phyloP scores from a whole-genome alignment of 2,888 invertebrate species.

The Mesorhabditis sp. region DNA sequence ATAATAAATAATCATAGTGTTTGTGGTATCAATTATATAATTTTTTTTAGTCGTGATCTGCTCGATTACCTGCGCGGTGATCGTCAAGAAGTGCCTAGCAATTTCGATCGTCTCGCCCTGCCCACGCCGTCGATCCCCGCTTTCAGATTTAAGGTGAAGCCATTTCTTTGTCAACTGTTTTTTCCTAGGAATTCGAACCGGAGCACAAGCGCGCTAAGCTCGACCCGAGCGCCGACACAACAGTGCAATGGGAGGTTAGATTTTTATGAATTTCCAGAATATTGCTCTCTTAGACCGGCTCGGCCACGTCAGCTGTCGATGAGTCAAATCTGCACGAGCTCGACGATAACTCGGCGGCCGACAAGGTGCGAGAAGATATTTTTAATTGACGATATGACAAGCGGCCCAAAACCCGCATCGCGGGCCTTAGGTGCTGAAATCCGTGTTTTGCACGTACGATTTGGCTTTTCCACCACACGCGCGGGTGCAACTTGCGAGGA shows the following conservation, averaged over 20 bases:
- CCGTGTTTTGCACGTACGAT: too few relatives aligned
- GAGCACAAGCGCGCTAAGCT: slow-evolving; percentile 27
- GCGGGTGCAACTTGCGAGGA: too few relatives aligned
- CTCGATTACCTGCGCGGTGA: slow-evolving; percentile 40
- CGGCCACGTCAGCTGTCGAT: too few relatives aligned
- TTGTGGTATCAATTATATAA: not conserved
- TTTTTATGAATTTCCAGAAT: not conserved
- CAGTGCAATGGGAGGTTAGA: slow-evolving; percentile 12
- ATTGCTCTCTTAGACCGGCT: not conserved
- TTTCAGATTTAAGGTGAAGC: not conserved
- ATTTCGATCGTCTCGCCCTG: slow-evolving; percentile 25
- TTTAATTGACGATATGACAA: not conserved
- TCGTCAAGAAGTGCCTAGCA: slow-evolving; percentile 21
- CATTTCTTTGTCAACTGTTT: not conserved
- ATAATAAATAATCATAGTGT: not conserved
- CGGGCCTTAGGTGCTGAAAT: too few relatives aligned
- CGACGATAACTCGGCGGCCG: slow-evolving; percentile 94
- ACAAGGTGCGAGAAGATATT: slow-evolving; percentile 75
- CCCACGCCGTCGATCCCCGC: slow-evolving; percentile 35
- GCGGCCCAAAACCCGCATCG: too few relatives aligned
- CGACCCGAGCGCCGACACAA: slow-evolving; percentile 11
- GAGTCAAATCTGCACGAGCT: slow-evolving; percentile 70
- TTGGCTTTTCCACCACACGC: too few relatives aligned
- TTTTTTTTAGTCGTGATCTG: slow-evolving; percentile 32
- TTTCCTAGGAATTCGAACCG: slow-evolving; percentile 14